Evolutionary conservation across 2,797 vertebrate species (phyloP).

Genomic region (Poeciliopsis gracilis): DNA sequence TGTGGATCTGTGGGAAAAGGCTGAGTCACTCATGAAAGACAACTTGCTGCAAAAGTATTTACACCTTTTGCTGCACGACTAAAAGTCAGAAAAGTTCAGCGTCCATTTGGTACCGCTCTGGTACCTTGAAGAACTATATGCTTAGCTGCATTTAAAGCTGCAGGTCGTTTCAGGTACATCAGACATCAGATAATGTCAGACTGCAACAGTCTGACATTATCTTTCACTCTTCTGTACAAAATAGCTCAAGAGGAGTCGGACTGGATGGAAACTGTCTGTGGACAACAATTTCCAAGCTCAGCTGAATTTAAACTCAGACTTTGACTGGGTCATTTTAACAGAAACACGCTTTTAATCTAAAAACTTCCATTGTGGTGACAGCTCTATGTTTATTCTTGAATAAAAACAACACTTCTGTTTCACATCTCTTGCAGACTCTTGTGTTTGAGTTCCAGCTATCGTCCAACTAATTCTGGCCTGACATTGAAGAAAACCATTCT

Average conservation of each 20-base stretch:
- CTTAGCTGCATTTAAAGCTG: background rate
- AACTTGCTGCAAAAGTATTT: background rate
- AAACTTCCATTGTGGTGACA: background rate
- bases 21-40: background rate
- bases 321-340: background rate
- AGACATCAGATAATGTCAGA: no score
- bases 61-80: background rate
- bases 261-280: background rate
- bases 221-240: background rate
- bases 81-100: no score
- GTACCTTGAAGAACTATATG: background rate
- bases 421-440: background rate
- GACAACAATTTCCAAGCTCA: background rate
- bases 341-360: background rate
- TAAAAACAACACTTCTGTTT: background rate
- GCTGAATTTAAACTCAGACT: background rate
- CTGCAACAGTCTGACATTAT: background rate
- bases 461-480: background rate
- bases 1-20: background rate
- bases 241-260: background rate
- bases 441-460: background rate
- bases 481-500: background rate
- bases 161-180: background rate
- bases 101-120: background rate
- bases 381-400: background rate